Percentiles rank a stretch among this genome's conserved stretches.
These are phyloP conservation scores for Falco naumanni DNA, from an alignment of 2,797 vertebrate species.

Conservation along the genomic window DNA sequence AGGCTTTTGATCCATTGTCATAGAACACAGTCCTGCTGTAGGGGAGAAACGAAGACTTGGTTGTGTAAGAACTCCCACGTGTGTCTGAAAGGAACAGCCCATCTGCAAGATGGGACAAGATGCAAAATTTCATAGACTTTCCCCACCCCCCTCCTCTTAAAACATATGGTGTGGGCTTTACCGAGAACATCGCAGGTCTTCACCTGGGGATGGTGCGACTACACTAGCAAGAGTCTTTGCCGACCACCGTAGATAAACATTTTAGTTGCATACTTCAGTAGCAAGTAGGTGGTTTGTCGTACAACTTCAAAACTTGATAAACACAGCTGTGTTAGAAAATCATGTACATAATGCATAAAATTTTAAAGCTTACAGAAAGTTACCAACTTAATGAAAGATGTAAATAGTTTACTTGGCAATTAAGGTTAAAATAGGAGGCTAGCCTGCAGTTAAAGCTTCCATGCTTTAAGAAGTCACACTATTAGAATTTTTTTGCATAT, in stretches of 20 bases:
- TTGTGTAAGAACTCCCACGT: rapidly evolving
- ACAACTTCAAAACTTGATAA: not conserved
- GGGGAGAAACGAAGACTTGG: not conserved
- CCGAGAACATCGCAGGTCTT: not conserved
- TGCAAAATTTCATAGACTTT: not conserved
- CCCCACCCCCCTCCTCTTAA: not conserved
- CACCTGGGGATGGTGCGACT: not conserved
- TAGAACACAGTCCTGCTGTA: not conserved
- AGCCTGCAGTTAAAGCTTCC: not conserved
- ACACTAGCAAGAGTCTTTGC: not conserved
- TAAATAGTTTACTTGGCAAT: not conserved
- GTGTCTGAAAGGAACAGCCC: not conserved
- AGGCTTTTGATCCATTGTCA: not conserved
- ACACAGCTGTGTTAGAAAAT: not conserved
- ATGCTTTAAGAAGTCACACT: not conserved
- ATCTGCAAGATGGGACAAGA: not conserved
- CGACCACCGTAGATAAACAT: not conserved
- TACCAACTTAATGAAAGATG: not conserved
- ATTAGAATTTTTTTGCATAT: not conserved
- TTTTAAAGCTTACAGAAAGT: not conserved
- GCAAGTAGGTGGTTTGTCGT: not conserved
- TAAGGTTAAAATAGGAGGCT: not conserved
- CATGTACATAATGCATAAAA: not conserved
- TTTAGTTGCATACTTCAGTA: not conserved
- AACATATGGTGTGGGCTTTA: not conserved